A percentile compares a stretch with the other conserved stretches of the same genome.
These are phyloP conservation scores for Pimpla rufipes DNA, from an alignment of 2,888 invertebrate species.

Conservation along the genomic window DNA sequence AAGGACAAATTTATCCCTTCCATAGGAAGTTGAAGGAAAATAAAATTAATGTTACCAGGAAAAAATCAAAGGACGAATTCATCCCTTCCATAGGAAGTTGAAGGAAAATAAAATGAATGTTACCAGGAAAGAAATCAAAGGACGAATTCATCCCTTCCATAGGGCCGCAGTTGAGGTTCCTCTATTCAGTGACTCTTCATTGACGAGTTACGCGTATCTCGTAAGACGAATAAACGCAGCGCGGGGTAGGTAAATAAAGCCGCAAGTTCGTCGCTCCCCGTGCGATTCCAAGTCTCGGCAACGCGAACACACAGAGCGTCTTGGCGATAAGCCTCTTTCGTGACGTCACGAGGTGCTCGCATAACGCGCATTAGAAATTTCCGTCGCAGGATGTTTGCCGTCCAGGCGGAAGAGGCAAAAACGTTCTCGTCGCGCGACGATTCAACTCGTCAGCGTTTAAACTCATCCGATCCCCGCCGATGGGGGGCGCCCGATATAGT, in stretches of 20 bases:
- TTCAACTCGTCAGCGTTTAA: slow-evolving; percentile 12
- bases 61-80: too few species aligned
- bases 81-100: too few species aligned
- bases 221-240: not conserved
- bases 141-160: too few species aligned
- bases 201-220: too few species aligned
- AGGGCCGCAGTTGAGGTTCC: too few species aligned
- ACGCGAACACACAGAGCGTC: not conserved
- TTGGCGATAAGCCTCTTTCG: slow-evolving; percentile 29
- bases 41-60: too few species aligned
- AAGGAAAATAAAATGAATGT: too few species aligned
- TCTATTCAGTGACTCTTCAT: not conserved
- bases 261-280: not conserved
- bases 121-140: too few species aligned
- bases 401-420: not conserved
- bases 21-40: too few species aligned
- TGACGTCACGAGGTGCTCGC: too few species aligned
- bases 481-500: not conserved
- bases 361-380: slow-evolving; percentile 19
- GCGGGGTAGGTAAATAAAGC: not conserved
- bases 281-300: not conserved
- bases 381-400: not conserved
- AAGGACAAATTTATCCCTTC: too few species aligned
- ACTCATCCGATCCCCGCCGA: slow-evolving; percentile 15
- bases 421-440: not conserved